Evolutionary conservation across 2,113 vertebrate genomes (phyloP), one percentile per base, ranked within the genome.

Genomic region (Machaerirhynchus nigripectus): DNA sequence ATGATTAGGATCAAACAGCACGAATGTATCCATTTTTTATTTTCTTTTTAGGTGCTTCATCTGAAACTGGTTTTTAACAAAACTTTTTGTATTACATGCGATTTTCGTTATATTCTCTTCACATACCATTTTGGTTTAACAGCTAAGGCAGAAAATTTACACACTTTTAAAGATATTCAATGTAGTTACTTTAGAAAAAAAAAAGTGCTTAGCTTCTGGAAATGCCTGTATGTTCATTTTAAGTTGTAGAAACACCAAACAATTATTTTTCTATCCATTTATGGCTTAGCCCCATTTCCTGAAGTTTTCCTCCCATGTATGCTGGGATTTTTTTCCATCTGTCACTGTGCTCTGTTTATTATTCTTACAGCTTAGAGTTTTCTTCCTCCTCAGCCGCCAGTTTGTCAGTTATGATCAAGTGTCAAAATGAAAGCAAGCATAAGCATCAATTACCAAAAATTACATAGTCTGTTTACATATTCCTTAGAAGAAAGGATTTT

Each of bases 361-460:
- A 61, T 93, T 93, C 60, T 89, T 95, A 33, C 26, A 84, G 64
- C 60, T 87, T 89, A 78, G 88, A 64, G 57, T 84, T 90, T 89
- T 89, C 71, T 69, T 84, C 59, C 65, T 95, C 76, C n/a, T 61
- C 85, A 71, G 42, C 44, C 60, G 42, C 55, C 2, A 14, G 37
- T 81, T 90, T 90, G 92, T 82, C 86, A 84, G 65, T 76, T 95
- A 69, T 20, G 49, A 81, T 94, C 44, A 88, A 90, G n/a, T 75
- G 73, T 79, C 92, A 93, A 65, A 90, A 78, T 15, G 57, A 93
- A 89, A 92, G 64, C 65, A 94, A 92, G 85, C 56, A 61, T 53
- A 92, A 89, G 37, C 60, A 83, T 84, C 56, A 82, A 50, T 89
- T 93, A 96, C 76, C 46, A 90, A 70, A 94, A 95, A 90, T 84